A percentile compares a stretch with the other conserved stretches of the same genome.
These are phyloP conservation scores for Dicroscelio sp. DNA, from an alignment of 2,888 invertebrate genomes.

Conservation along the genomic window DNA sequence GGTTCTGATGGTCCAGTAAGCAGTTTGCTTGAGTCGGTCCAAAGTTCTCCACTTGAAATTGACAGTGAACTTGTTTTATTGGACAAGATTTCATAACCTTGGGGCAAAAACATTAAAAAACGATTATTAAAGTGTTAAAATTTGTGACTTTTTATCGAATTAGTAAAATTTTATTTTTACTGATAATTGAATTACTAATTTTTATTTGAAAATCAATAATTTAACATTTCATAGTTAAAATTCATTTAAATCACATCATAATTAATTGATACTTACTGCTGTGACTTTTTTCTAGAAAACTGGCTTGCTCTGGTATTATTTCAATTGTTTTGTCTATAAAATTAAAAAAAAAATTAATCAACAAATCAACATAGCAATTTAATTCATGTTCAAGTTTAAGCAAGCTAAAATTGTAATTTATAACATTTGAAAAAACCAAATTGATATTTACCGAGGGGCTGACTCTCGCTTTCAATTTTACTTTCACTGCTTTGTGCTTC, in stretches of 20 bases:
- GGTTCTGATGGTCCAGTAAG: slow-evolving; percentile 22
- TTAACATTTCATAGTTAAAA: not conserved
- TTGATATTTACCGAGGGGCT: slow-evolving; percentile 37
- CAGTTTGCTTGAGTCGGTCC: slow-evolving; percentile 16
- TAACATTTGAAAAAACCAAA: slow-evolving; percentile 10
- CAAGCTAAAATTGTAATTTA: not conserved
- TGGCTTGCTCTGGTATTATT: slow-evolving; percentile 4
- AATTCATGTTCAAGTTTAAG: not conserved
- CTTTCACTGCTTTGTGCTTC: slow-evolving; percentile 43
- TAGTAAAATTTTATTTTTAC: slow-evolving; percentile 29
- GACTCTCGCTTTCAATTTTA: slow-evolving; percentile 44
- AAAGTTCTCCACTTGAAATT: slow-evolving; percentile 23
- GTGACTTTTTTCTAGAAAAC: slow-evolving; percentile 21
- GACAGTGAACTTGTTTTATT: slow-evolving; percentile 36
- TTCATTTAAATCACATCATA: slow-evolving; percentile 1
- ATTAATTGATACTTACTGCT: slow-evolving; percentile 4
- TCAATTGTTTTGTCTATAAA: slow-evolving; percentile 25
- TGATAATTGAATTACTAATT: slow-evolving; percentile 41
- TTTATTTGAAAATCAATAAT: slow-evolving; percentile 32
- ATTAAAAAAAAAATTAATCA: slow-evolving; percentile 9
- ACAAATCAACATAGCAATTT: not conserved
- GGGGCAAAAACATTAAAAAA: slow-evolving; percentile 26
- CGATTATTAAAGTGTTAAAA: slow-evolving; percentile 7
- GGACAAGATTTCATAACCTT: slow-evolving; percentile 35
- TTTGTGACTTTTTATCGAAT: slow-evolving; percentile 30